Evolutionary conservation across 2,888 invertebrate species (phyloP).

Genomic region (Tetropium fuscum): DNA sequence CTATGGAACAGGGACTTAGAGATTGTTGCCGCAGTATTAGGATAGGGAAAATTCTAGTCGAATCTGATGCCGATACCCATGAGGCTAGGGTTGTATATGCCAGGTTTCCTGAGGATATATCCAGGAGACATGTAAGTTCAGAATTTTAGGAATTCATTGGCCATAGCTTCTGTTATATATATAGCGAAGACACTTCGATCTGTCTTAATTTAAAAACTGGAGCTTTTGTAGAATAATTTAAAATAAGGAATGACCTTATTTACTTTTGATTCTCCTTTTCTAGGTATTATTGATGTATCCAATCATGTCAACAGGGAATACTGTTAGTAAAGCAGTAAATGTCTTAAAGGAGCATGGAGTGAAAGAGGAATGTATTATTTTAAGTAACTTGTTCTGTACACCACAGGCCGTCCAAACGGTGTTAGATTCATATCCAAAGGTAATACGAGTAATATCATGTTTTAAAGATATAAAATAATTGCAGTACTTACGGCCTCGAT

Average conservation of each 20-base stretch:
- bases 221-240: background rate
- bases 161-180: too few relatives aligned
- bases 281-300: constrained; percentile 96
- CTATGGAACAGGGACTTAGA: constrained; percentile 76
- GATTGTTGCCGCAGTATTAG: constrained; percentile 99
- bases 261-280: constrained; percentile 30
- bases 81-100: constrained; percentile 98
- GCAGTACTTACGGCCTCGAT: too few relatives aligned
- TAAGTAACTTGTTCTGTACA: constrained; percentile 98
- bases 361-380: constrained; percentile 91
- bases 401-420: constrained; percentile 90
- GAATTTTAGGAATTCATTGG: too few relatives aligned
- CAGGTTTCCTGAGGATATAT: constrained; percentile 96
- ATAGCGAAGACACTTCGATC: background rate
- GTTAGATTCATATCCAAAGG: constrained; percentile 83
- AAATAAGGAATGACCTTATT: background rate
- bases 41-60: constrained; percentile 98
- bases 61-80: constrained; percentile 96
- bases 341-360: constrained; percentile 96
- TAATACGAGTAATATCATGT: too few relatives aligned
- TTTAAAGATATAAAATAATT: too few relatives aligned
- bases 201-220: background rate
- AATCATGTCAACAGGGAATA: constrained; percentile 98
- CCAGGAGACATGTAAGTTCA: constrained; percentile 74
- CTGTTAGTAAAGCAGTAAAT: constrained; percentile 92